Conservation (phyloP, 2,888 invertebrate species). For the Nomada ferruginata region DNA sequence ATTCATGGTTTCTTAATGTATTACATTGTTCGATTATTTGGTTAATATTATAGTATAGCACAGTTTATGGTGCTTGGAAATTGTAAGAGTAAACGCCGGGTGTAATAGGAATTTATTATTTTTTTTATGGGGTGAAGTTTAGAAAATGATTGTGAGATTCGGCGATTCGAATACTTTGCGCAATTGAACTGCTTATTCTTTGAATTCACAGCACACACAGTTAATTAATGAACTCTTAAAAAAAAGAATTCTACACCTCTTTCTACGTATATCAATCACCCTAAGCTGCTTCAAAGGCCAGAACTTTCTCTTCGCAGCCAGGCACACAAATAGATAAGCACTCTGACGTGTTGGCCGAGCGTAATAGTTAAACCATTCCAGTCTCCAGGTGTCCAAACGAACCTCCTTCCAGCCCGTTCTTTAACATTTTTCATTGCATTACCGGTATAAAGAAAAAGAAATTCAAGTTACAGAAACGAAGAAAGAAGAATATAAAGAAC, state of each 20-base stretch:
- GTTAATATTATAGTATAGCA: neutral
- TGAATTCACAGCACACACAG: neutral
- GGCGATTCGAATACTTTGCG: no score
- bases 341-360: neutral
- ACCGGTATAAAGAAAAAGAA: no score
- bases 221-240: neutral
- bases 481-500: no score
- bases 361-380: neutral
- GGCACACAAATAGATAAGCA: neutral
- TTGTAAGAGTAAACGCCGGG: no score
- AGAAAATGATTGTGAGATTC: no score
- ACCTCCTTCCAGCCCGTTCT: neutral
- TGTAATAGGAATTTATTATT: no score
- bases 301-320: neutral
- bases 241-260: no score
- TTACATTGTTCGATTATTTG: neutral
- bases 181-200: no score
- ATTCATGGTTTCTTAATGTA: neutral
- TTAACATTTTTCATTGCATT: neutral
- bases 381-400: neutral
- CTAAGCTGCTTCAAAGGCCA: neutral
- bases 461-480: neutral
- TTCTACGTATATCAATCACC: no score
- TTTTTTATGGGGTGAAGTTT: no score
- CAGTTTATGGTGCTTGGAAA: no score